Base-by-base conservation (phyloP, 2,888 invertebrate genomes). In the Matsumyia berberina region DNA sequence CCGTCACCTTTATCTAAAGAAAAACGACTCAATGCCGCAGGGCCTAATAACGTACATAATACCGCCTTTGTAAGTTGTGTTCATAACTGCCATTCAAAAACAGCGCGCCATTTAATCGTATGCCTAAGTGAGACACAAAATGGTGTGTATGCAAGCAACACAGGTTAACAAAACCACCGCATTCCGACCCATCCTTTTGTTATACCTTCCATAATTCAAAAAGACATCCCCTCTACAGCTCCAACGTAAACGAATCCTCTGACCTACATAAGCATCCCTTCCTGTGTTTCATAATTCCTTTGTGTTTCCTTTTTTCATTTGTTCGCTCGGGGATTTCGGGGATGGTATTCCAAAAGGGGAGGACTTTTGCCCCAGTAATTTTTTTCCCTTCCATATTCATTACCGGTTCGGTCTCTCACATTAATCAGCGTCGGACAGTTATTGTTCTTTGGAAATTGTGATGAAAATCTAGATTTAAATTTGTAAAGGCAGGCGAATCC, bases 211-310 rank as follows among this genome's bases (percentile, higher is more conserved):
- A 24, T 24, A 24, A 24, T 24, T 24, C 24, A 24, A 24, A 49
- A 49, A 49, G 49, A 8, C 19, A 49, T 17, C 17, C 11, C 17
- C 5, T 19, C 19, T 24, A 11, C 17, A n/a, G 24, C 24, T 3
- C 24, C 19, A 49, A 19, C 17, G 5, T n/a, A 24, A 49, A 49
- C 0, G 6, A 2, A 42, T 42, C 11, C 49, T 11, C 5, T 49
- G 49, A 24, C 49, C 53, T 15, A 33, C n/a, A 53, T 33, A 53
- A 15, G 15, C 33, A 53, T 33, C 53, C 53, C 33, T 2, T 53
- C 9, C 5, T 12, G 19, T 8, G 19, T 8, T 53, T 33, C 31
- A 12, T 53, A 53, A 53, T 53, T 15, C 53, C 15, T 5, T 53
- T 33, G n/a, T 29, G n/a, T 12, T 44, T 9, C 37, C 24, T 4